Evolutionary conservation across 2,113 vertebrate genomes (phyloP).

Genomic region (Phylloscopus trochiloides): DNA sequence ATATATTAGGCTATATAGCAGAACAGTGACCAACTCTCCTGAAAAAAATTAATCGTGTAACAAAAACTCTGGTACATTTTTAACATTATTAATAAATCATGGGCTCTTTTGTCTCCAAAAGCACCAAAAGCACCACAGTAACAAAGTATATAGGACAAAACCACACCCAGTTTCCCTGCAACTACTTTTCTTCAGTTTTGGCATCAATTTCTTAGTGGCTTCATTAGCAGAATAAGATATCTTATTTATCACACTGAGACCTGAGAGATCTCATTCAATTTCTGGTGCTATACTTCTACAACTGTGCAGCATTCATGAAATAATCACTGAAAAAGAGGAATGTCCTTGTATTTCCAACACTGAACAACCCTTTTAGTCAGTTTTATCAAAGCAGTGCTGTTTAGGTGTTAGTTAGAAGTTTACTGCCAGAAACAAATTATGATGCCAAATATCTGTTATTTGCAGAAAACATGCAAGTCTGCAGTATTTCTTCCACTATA

Average conservation of each 20-base stretch:
- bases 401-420: background rate
- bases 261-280: background rate
- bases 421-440: background rate
- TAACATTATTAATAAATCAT: background rate
- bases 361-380: background rate
- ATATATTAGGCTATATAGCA: background rate
- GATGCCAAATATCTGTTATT: background rate
- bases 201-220: background rate
- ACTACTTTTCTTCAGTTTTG: background rate
- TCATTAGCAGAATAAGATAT: background rate
- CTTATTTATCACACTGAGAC: background rate
- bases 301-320: background rate
- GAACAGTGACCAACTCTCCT: background rate
- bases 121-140: background rate
- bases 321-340: background rate
- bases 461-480: background rate
- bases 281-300: background rate
- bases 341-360: background rate
- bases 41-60: background rate
- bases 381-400: background rate
- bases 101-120: background rate
- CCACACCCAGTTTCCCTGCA: rapidly evolving
- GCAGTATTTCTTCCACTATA: background rate
- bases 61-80: background rate
- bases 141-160: background rate